These are phyloP conservation scores for Elephas maximus DNA, from an alignment of 2,113 vertebrate genomes.

Conservation along the genomic window DNA sequence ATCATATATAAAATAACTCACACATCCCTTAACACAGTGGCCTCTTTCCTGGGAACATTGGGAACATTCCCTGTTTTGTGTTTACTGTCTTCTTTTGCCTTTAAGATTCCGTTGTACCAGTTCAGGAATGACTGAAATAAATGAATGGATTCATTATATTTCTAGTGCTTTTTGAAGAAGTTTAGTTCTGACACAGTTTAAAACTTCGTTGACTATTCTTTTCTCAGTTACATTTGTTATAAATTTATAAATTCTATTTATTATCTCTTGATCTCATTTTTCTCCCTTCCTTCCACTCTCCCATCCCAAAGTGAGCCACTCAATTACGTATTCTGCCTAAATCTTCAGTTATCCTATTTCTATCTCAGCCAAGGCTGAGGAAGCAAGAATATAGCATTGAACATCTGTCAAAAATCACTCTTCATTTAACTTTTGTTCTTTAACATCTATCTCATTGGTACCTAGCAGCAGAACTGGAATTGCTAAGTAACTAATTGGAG, in stretches of 20 bases:
- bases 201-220: neutral
- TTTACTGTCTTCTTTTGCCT: neutral
- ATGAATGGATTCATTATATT: neutral
- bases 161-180: neutral
- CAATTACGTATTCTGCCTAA: neutral
- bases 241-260: neutral
- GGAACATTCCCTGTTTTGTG: neutral
- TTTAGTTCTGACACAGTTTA: neutral
- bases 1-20: neutral
- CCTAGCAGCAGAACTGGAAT: neutral
- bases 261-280: neutral
- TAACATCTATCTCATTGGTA: neutral
- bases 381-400: neutral
- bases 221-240: neutral
- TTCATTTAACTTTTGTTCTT: neutral
- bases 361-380: neutral
- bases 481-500: neutral
- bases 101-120: neutral
- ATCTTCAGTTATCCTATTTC: constrained; percentile 33
- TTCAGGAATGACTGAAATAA: neutral
- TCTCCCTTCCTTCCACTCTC: neutral
- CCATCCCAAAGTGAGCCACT: neutral
- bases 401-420: neutral
- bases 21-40: neutral
- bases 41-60: neutral